Evolutionary conservation across 2,113 vertebrate species (phyloP).

Genomic region (Scortum barcoo): DNA sequence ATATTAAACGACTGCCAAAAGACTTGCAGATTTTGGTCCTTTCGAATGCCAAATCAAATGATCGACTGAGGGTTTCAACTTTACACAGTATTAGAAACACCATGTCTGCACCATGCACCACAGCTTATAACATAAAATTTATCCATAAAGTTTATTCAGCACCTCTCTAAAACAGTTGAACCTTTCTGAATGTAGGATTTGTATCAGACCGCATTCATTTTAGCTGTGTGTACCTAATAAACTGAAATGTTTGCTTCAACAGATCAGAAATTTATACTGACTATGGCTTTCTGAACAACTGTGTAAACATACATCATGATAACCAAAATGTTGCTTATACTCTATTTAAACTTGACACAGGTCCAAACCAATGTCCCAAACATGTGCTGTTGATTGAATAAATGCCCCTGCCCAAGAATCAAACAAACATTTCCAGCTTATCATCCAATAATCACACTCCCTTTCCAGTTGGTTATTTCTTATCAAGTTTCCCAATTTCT

Average conservation of each 20-base stretch:
- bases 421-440: constrained; percentile 39
- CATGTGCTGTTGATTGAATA: not conserved
- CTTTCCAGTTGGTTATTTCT: constrained; percentile 16
- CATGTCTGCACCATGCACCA: too few relatives aligned
- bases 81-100: too few relatives aligned
- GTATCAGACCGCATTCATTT: not conserved
- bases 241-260: not conserved
- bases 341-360: not conserved
- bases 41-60: too few relatives aligned
- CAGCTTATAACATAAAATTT: not conserved
- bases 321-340: not conserved
- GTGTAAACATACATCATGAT: not conserved
- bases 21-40: too few relatives aligned
- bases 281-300: not conserved
- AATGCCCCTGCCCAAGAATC: not conserved
- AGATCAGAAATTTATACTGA: not conserved
- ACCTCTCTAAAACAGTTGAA: not conserved
- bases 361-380: constrained; percentile 1
- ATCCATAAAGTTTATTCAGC: too few relatives aligned
- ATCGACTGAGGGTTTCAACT: too few relatives aligned
- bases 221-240: not conserved
- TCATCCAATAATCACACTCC: constrained; percentile 21
- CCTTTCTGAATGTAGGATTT: not conserved
- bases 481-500: not conserved
- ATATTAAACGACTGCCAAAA: too few relatives aligned